These are phyloP conservation scores for Cyclina sinensis DNA, from an alignment of 1,140 invertebrate genomes.

Conservation along the genomic window DNA sequence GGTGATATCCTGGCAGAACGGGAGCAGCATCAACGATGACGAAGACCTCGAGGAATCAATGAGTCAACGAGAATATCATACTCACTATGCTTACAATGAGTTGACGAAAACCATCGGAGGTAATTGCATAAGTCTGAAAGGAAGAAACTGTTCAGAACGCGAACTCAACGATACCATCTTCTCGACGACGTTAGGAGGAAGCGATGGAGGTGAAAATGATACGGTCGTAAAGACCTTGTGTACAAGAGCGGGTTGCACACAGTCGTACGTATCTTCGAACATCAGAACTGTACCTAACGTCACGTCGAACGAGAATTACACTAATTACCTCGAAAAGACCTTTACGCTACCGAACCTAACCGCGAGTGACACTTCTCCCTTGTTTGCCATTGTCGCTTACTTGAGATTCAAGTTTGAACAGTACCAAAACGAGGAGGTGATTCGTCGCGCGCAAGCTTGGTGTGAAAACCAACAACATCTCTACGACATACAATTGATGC, in stretches of 20 bases:
- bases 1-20: neutral
- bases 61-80: neutral
- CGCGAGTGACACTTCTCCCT: neutral
- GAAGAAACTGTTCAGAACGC: too few species aligned
- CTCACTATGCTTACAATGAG: conserved; percentile 10
- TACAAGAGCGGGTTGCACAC: too few species aligned
- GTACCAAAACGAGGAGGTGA: conserved; percentile 9
- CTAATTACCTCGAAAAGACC: neutral
- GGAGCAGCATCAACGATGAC: conserved; percentile 7
- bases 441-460: conserved; percentile 23
- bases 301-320: neutral
- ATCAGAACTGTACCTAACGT: neutral
- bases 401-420: conserved; percentile 16
- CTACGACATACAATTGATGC: conserved; percentile 33
- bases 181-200: too few species aligned
- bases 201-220: too few species aligned
- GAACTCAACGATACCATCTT: too few species aligned
- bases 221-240: too few species aligned
- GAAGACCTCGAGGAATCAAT: neutral
- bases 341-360: neutral
- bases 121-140: too few species aligned
- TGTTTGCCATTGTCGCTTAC: conserved; percentile 21
- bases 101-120: neutral
- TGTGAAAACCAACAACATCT: conserved; percentile 43
- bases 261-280: too few species aligned